Conservation (phyloP, 2,113 vertebrate species). For the Butastur rufipennis region DNA sequence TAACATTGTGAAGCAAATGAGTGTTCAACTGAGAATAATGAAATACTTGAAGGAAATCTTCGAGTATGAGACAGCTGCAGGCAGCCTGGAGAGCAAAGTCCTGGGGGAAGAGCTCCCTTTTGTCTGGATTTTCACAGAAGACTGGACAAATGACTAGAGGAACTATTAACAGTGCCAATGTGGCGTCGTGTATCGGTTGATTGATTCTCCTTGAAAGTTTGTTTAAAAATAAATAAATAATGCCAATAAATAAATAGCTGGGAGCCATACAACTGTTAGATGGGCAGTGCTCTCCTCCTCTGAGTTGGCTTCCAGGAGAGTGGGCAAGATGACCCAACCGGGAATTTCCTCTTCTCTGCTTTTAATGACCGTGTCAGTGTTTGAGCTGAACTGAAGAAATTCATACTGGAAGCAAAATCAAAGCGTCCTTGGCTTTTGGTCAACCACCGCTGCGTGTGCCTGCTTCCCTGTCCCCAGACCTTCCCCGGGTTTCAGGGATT, state of each 20-base stretch:
- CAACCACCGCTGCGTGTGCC: not conserved
- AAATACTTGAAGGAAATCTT: not conserved
- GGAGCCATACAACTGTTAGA: not conserved
- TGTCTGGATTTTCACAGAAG: not conserved
- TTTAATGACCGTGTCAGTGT: not conserved
- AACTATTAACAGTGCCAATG: not conserved
- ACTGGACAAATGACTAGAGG: not conserved
- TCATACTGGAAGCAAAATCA: not conserved
- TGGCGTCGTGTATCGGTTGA: fast-evolving
- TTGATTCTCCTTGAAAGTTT: not conserved
- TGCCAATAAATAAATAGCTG: not conserved
- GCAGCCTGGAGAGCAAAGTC: not conserved
- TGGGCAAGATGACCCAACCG: not conserved
- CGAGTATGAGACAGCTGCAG: not conserved
- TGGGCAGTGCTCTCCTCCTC: not conserved
- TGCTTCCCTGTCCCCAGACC: not conserved
- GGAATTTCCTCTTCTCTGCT: not conserved
- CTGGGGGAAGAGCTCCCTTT: not conserved
- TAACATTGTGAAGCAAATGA: not conserved
- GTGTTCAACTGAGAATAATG: not conserved
- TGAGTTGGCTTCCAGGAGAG: not conserved
- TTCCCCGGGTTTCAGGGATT: not conserved
- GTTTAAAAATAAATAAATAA: not conserved
- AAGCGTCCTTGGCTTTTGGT: not conserved
- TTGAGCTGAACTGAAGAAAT: not conserved